Base-by-base conservation (phyloP, 2,113 vertebrate genomes). In the Podilymbus podiceps region DNA sequence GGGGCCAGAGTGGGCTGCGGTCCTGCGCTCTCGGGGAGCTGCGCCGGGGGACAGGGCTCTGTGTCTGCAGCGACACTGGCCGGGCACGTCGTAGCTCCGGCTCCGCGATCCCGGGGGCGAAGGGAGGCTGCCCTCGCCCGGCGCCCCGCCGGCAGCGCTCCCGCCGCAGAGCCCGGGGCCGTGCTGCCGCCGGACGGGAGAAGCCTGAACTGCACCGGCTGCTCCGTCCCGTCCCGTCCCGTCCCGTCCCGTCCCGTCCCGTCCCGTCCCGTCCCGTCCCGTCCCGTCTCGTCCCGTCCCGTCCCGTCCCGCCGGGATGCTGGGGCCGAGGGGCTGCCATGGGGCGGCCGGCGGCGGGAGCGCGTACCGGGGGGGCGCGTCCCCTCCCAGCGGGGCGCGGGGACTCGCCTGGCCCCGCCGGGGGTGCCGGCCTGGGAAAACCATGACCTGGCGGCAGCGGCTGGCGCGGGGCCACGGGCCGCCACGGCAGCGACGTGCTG, bases 101-200 rank as follows among this genome's bases (percentile, higher is more conserved):
- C 47, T 8, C 4, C 56, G 73, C 63, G 49, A 16, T 80, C 27
- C 62, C 49, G 21, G 47, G n/a, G 44, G 6, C 68, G 63, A 33
- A 23, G 68, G 53, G 86, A 85, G 91, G 91, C 85, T 92, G 93
- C 95, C 89, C 93, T 85, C 93, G 40, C 44, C 52, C 91, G 93
- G 91, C 91, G 15, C 31, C 95, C 91, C 52, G 88, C 72, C 91
- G 80, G 63, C 81, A 76, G 88, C 85, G n/a, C 88, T 86, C 56
- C 63, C 16, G 27, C 77, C 23, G 76, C 91, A 11, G 47, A 87
- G 77, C 73, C 38, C 56, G 74, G 74, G 56, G n/a, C 88, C 82
- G 88, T 96, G 96, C 96, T 96, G 96, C 96, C 96, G 77, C 96
- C 90, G 88, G 73, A 89, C 78, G 96, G 96, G 88, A 60, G 56